Percentiles rank a stretch among this genome's conserved stretches.
phyloP scores from a whole-genome alignment of 2,797 vertebrate genomes.

The Rousettus madagascariensis region DNA sequence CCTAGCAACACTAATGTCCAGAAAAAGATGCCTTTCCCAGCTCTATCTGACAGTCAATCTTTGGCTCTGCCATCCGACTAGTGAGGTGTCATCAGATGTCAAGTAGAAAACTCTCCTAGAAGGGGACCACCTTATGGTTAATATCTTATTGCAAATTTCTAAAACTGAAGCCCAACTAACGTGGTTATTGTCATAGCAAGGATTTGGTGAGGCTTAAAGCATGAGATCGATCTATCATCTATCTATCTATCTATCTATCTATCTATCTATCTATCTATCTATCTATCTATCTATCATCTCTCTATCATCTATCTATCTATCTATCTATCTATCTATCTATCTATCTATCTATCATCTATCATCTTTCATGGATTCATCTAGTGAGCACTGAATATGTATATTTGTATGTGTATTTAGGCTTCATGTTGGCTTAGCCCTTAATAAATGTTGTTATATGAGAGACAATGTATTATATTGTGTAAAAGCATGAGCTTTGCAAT shows the following conservation, averaged over 20 bases:
- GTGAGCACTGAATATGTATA: neutral
- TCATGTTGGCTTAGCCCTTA: neutral
- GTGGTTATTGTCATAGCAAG: neutral
- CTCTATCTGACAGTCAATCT: fast-evolving
- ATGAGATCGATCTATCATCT: neutral
- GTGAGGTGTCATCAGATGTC: neutral
- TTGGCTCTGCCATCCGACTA: neutral
- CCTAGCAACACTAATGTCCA: neutral
- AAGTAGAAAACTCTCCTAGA: neutral
- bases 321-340: too few species aligned
- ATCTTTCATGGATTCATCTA: neutral
- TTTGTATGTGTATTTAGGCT: neutral
- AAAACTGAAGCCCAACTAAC: neutral
- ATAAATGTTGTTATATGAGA: neutral
- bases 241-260: neutral
- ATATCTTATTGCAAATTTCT: neutral
- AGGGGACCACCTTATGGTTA: neutral
- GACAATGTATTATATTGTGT: neutral
- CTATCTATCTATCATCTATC: neutral
- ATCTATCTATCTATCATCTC: too few species aligned
- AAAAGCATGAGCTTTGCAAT: neutral
- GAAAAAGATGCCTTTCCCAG: neutral
- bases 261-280: neutral
- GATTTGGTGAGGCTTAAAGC: neutral
- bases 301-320: too few species aligned